Base-by-base conservation (phyloP, 2,888 invertebrate species). In the Lymantria monacha region DNA sequence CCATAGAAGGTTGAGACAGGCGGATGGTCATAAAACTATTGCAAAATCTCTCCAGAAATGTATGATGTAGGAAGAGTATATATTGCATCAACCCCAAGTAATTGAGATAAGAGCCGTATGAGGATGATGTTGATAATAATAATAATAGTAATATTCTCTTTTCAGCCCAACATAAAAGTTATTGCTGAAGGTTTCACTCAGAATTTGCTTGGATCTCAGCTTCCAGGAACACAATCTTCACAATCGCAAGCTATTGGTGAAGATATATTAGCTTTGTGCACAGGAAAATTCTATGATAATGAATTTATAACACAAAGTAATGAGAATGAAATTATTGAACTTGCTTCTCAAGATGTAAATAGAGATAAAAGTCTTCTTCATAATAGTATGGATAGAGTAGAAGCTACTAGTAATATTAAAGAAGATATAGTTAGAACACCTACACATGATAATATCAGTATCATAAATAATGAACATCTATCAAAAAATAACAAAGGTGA, bases 251-350 rank as follows among this genome's bases (percentile, higher is more conserved):
- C 79, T 46, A 75, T 91, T 44, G 91, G 92, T 38, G 91, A 90
- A 53, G 92, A 92, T 62, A 69, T 93, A 7, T 64, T 92, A 42
- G 92, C 83, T 7, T 69, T 93, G 11, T 93, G 93, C 62, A 93
- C 93, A 7, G 93, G 93, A 0, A 86, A 92, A 53, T 93, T 93
- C 69, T 92, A 89, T 65, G 85, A 90, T 22, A 87, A 86, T 46
- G 74, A 81, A 53, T 86, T 89, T 57, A 65, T 89, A 41, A 77
- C 86, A 37, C 81, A 66, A 58, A 48, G 51, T 9, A 54, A 63
- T 10, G 61, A 58, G 7, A 62, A 69, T 31, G 52, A 58, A 42
- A 5, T n/a, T n/a, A 44, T 56, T 10, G 57, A 63, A 9, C 44
- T 52, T 14, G 22, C 57, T 3, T 59, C 75, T 1, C 63, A 69